These are phyloP conservation scores for Chionoecetes opilio DNA, from an alignment of 1,140 invertebrate species.

Conservation along the genomic window DNA sequence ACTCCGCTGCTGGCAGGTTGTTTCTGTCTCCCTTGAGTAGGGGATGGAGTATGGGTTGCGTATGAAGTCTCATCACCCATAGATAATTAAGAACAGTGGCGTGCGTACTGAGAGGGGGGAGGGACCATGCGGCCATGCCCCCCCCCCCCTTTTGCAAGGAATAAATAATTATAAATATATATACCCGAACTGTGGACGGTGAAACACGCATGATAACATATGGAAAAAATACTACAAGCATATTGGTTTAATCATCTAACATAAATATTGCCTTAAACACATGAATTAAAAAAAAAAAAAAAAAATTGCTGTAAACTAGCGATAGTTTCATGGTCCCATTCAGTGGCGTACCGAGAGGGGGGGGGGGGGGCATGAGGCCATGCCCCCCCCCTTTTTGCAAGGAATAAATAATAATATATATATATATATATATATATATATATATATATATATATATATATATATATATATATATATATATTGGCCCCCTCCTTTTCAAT, in stretches of 20 bases:
- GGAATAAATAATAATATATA: slow-evolving; percentile 38
- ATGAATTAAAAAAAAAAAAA: not conserved
- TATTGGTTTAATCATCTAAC: too few relatives aligned
- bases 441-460: slow-evolving; percentile 49
- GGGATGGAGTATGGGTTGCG: not conserved
- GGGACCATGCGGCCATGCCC: too few relatives aligned
- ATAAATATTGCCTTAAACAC: too few relatives aligned
- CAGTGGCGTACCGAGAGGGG: too few relatives aligned
- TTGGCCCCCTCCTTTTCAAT: too few relatives aligned
- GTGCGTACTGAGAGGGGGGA: not conserved
- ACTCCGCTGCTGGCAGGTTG: too few relatives aligned
- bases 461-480: slow-evolving; percentile 47
- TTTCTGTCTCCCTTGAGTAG: not conserved
- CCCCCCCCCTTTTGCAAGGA: too few relatives aligned
- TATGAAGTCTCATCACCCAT: too few relatives aligned
- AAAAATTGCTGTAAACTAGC: not conserved
- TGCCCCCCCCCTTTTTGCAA: too few relatives aligned
- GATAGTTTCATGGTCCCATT: not conserved
- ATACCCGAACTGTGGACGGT: not conserved
- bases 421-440: slow-evolving; percentile 43
- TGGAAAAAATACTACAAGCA: too few relatives aligned
- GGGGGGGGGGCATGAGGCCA: too few relatives aligned
- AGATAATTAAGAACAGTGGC: not conserved
- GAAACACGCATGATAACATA: too few relatives aligned
- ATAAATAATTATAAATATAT: not conserved